Base-by-base conservation (phyloP, 2,888 invertebrate species). In the Andrena camellia region DNA sequence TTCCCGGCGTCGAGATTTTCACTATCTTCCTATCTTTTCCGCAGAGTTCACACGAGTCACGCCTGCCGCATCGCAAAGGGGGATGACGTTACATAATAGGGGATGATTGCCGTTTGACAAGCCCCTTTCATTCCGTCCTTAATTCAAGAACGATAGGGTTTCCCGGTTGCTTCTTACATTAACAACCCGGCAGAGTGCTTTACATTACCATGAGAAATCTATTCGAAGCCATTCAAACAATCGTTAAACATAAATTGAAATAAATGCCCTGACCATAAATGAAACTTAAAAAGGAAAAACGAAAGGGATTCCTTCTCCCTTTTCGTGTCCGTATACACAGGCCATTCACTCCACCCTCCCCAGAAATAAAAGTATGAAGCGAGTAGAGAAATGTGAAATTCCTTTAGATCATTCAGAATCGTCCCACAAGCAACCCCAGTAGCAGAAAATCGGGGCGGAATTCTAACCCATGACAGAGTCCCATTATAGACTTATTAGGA, bases 71-170 rank as follows among this genome's bases (percentile, higher is more conserved):
- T 74, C 84, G 87, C 78, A 10, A 54, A 77, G 81, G 85, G 88
- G 89, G 73, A 78, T 89, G 88, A 84, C 88, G 88, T 91, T 92
- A 91, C 87, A 92, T 93, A 93, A 93, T 92, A 87, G 91, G 90
- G 90, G 90, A 90, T 93, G 93, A 93, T 93, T 92, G 91, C 90
- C 92, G 90, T 92, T 91, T 92, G 92, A 93, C 92, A 86, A 89
- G 90, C 86, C 90, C 86, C 90, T 86, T 92, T 91, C 89, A 84
- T 85, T 66, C 79, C 76, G 83, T 88, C 78, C 90, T 92, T 92
- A 90, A 92, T 91, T 88, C 89, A 91, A 87, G 76, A 80, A 68
- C 87, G 89, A 90, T 90, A 88, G 89, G 87, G 86, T 90, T 89
- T 85, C 86, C 73, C 29, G 68, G 73, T 63, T 10, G 23, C 23